These are phyloP conservation scores for Drosophila setifemur DNA, from an alignment of 1,140 invertebrate species.

Conservation along the genomic window DNA sequence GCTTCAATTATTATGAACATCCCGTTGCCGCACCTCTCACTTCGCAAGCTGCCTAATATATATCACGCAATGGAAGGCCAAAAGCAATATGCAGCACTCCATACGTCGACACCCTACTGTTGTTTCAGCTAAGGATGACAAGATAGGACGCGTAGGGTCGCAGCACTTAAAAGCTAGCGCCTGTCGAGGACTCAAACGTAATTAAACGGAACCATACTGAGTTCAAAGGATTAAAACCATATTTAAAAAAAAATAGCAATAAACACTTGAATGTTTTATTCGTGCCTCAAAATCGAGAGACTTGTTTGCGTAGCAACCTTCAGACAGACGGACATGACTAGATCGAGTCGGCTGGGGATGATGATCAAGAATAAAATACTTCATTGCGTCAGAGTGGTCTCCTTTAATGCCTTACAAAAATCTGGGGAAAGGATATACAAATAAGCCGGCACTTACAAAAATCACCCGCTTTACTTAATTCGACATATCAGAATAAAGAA, in stretches of 20 bases:
- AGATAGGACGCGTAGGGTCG: not conserved
- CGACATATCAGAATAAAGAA: too few species aligned
- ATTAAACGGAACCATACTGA: constrained; percentile 64
- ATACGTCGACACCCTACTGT: constrained; percentile 5
- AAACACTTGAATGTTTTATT: too few species aligned
- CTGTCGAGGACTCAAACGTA: constrained; percentile 38
- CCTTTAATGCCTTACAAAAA: too few species aligned
- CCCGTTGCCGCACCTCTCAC: constrained; percentile 25
- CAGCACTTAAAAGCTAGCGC: constrained; percentile 2
- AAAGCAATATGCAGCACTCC: constrained; percentile 1
- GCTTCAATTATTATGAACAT: constrained; percentile 72
- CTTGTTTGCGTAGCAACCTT: too few species aligned
- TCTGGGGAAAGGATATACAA: too few species aligned
- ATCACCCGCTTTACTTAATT: too few species aligned
- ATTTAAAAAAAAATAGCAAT: not conserved
- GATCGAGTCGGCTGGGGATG: too few species aligned
- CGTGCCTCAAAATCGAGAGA: too few species aligned
- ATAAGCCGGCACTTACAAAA: too few species aligned
- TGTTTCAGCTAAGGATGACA: constrained; percentile 5
- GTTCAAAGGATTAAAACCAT: constrained; percentile 1
- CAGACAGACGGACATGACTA: too few species aligned
- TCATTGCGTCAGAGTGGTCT: too few species aligned
- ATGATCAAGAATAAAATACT: too few species aligned
- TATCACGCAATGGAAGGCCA: constrained; percentile 47
- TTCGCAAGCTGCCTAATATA: constrained; percentile 18